Evolutionary conservation across 1,140 invertebrate species (phyloP).

Genomic region (Brachionus rubens): DNA sequence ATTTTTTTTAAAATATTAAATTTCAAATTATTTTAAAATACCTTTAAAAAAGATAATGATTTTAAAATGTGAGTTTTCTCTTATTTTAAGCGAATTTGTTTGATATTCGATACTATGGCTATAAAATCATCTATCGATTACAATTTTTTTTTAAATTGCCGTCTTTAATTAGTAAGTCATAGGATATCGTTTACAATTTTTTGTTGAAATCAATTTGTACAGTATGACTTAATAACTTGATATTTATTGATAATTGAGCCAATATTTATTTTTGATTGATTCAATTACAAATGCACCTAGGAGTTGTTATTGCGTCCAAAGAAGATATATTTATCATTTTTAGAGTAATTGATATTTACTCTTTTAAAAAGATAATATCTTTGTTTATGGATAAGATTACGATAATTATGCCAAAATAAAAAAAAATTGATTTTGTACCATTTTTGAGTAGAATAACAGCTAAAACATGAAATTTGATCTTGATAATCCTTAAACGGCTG

Average conservation of each 20-base stretch:
- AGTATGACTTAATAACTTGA: constrained; percentile 35
- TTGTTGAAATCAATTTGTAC: constrained; percentile 22
- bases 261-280: background rate
- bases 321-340: background rate
- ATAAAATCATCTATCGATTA: background rate
- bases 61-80: constrained; percentile 24
- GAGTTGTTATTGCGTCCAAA: background rate
- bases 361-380: constrained; percentile 1
- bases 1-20: constrained; percentile 27
- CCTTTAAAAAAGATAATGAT: constrained; percentile 29
- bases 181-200: background rate
- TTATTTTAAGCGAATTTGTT: constrained; percentile 4
- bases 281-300: background rate
- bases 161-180: constrained; percentile 39
- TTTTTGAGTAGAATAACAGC: too few species aligned
- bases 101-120: constrained; percentile 31
- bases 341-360: background rate
- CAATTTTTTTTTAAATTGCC: constrained; percentile 22
- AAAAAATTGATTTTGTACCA: too few species aligned
- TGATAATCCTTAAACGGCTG: constrained; percentile 12
- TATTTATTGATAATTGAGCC: constrained; percentile 5
- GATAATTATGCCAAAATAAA: background rate
- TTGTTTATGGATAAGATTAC: constrained; percentile 28
- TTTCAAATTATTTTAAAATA: constrained; percentile 45
- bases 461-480: constrained; percentile 12